Conservation (phyloP, 1,140 invertebrate species). For the Lucilia sericata region DNA sequence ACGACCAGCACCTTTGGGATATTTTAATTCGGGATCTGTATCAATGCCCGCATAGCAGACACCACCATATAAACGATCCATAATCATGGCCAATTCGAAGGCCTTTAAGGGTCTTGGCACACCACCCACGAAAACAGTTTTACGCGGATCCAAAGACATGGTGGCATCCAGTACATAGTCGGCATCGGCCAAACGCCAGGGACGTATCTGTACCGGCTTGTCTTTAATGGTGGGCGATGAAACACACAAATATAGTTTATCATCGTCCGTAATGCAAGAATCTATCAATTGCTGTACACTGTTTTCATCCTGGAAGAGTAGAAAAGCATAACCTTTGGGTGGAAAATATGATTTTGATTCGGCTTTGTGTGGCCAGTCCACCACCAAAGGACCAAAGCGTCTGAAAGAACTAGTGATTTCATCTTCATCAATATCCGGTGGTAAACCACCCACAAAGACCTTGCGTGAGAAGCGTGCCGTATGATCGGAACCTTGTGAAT, state of each 20-base stretch:
- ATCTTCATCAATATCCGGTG: constrained; percentile 99
- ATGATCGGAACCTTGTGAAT: constrained; percentile 85
- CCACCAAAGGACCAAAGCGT: constrained; percentile 95
- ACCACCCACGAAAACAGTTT: constrained; percentile 99
- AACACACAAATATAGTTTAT: constrained; percentile 97
- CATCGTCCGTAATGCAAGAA: constrained; percentile 96
- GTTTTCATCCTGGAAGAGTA: constrained; percentile 95
- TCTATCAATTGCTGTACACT: constrained; percentile 98
- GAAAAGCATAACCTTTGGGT: constrained; percentile 95
- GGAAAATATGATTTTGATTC: constrained; percentile 99
- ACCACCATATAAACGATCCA: constrained; percentile 98
- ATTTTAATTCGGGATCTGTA: constrained; percentile 98
- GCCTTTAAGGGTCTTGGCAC: constrained; percentile 98
- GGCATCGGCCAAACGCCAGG: constrained; percentile 97
- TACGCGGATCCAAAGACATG: constrained; percentile 96
- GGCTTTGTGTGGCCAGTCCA: constrained; percentile 99
- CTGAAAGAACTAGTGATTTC: constrained; percentile 99
- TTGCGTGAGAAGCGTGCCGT: constrained; percentile 96
- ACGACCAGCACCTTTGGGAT: constrained; percentile 98
- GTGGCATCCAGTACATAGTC: constrained; percentile 98
- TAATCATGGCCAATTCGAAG: constrained; percentile 98
- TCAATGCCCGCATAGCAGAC: constrained; percentile 99
- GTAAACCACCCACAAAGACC: constrained; percentile 98
- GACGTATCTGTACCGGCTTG: constrained; percentile 98
- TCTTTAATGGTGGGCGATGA: constrained; percentile 99